Evolutionary conservation across 2,888 invertebrate species (phyloP), one percentile per base, ranked within the genome.

Genomic region (Platycnemis pennipes): DNA sequence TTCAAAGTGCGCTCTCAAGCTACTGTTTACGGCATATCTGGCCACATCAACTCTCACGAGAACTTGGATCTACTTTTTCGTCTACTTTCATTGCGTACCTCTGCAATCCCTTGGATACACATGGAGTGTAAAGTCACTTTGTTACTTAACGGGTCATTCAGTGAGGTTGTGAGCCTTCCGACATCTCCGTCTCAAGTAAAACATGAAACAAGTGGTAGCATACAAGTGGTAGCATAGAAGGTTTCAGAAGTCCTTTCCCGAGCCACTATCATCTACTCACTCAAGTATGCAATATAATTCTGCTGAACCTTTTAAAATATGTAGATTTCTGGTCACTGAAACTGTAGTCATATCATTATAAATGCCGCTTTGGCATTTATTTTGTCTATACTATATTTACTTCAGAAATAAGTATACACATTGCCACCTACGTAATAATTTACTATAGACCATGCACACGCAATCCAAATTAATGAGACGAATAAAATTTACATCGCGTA

Each of bases 121-220:
- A 77, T 37, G 77, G 77, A 77, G 77, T 77, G 77, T 37, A 77
- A 77, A 77, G 77, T 31, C 77, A 77, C 77, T 77, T 77, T 31
- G 37, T 77, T 77, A 77, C 77, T 16, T 37, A 77, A 77, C 77
- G 77, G 77, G 37, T 22, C 69, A n/a, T 37, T 77, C 26, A 31
- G 77, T 31, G 37, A 77, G 22, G 37, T 13, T 0, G 77, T 13
- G 37, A 7, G 77, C 37, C 77, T 77, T 37, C 37, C 77, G 77
- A 77, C 77, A 77, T 31, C 13, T 37, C 77, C 77, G 77, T 37
- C 77, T 31, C 77, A 37, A 77, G 31, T 13, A 13, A 77, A 77
- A 77, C 31, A 77, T 11, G 77, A 77, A 26, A 11, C 7, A 11
- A 37, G 13, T 31, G 31, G 77, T 77, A 13, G 26, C 77, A 77